Evolutionary conservation across 2,888 invertebrate species (phyloP).

Genomic region (Xanthia togata): DNA sequence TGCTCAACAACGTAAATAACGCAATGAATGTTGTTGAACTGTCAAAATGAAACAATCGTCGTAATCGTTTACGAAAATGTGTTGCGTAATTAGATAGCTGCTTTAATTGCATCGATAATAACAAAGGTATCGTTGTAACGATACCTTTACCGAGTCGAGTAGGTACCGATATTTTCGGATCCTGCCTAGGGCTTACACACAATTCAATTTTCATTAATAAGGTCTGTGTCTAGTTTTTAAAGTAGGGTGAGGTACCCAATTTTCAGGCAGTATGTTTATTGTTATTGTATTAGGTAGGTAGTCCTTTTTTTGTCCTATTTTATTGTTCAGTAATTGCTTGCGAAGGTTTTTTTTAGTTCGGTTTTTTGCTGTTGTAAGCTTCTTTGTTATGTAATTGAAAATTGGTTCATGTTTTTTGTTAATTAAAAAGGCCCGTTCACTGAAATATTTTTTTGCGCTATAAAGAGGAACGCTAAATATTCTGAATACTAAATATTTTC

Average conservation of each 20-base stretch:
- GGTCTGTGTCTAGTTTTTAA: slow-evolving; percentile 32
- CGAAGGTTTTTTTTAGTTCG: slow-evolving; percentile 7
- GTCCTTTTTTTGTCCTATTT: slow-evolving; percentile 19
- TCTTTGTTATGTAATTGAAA: slow-evolving; percentile 5
- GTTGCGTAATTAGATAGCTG: no score
- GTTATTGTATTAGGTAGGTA: slow-evolving; percentile 34
- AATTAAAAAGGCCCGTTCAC: not conserved
- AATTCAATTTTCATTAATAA: no score
- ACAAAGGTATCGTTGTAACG: not conserved
- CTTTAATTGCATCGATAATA: not conserved
- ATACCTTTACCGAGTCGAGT: no score
- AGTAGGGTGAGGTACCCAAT: slow-evolving; percentile 28
- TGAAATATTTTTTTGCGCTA: not conserved
- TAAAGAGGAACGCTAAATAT: not conserved
- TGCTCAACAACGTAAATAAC: no score
- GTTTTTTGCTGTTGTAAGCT: not conserved
- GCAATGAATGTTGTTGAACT: no score
- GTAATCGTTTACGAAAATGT: no score
- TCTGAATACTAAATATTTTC: not conserved
- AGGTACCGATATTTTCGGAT: slow-evolving; percentile 2
- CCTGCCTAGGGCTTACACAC: not conserved
- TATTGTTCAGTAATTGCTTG: slow-evolving; percentile 40
- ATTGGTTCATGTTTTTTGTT: not conserved
- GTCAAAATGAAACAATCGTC: no score
- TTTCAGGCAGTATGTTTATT: slow-evolving; percentile 36